Evolutionary conservation across 2,888 invertebrate species (phyloP).

Genomic region (Agrotis exclamationis): DNA sequence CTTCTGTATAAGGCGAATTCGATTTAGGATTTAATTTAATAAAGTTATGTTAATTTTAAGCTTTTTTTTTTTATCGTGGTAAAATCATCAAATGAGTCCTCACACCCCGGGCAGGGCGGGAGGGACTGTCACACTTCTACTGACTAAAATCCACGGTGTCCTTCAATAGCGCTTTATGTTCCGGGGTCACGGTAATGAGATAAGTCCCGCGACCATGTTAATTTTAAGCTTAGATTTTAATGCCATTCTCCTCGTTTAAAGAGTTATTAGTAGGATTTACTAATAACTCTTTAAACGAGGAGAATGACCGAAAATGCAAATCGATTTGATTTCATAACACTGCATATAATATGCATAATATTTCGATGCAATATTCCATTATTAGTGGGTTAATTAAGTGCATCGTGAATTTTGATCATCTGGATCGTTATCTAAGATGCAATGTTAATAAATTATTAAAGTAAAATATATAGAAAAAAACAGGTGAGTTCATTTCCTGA

Average conservation of each 20-base stretch:
- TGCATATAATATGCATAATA: background rate
- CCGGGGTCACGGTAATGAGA: too few relatives aligned
- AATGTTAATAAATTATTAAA: background rate
- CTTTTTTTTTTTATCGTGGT: too few relatives aligned
- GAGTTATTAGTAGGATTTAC: too few relatives aligned
- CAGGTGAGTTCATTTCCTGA: too few relatives aligned
- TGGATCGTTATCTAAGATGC: background rate
- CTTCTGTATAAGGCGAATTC: background rate
- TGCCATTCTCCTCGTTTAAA: too few relatives aligned
- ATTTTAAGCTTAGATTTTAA: background rate
- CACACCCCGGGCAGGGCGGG: too few relatives aligned
- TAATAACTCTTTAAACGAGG: background rate
- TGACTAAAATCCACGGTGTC: too few relatives aligned
- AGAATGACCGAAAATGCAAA: constrained; percentile 7
- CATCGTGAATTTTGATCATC: background rate
- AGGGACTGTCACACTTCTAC: too few relatives aligned
- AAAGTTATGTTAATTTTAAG: too few relatives aligned
- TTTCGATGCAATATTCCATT: constrained; percentile 5
- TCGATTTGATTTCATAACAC: background rate
- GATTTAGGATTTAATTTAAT: background rate
- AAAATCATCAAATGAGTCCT: too few relatives aligned
- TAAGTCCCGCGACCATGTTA: too few relatives aligned
- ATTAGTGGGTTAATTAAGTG: constrained; percentile 1
- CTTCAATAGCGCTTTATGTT: too few relatives aligned
- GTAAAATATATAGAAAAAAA: background rate